Evolutionary conservation across 2,797 vertebrate genomes (phyloP).

Genomic region (Poeciliopsis turneri): DNA sequence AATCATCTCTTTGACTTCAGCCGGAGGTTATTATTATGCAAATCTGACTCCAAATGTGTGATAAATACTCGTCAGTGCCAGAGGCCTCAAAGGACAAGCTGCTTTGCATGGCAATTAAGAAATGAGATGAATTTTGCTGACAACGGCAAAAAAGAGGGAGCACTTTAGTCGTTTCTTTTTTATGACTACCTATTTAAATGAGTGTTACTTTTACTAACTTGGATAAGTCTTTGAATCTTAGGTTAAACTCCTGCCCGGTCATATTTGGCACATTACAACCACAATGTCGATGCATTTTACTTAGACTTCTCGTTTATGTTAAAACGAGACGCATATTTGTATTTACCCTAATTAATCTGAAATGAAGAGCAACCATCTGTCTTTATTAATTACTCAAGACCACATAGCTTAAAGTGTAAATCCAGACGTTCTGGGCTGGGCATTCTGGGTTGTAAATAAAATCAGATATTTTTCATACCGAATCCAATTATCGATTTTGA

Average conservation of each 20-base stretch:
- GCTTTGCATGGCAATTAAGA: conserved; percentile 7
- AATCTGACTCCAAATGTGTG: conserved; percentile 7
- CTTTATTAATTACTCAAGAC: neutral
- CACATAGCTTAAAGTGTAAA: neutral
- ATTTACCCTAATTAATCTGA: neutral
- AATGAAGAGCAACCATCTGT: neutral
- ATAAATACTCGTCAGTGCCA: conserved; percentile 6
- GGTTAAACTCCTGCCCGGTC: neutral
- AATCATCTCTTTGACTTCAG: conserved; percentile 18
- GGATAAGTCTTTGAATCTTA: neutral
- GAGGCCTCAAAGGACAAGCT: neutral
- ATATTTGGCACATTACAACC: neutral
- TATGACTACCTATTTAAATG: neutral
- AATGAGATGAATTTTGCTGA: neutral
- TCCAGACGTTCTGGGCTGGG: neutral
- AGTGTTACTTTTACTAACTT: neutral
- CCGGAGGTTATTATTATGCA: conserved; percentile 18
- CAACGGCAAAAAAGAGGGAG: neutral
- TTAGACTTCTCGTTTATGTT: neutral
- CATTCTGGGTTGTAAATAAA: too few species aligned
- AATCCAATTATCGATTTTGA: too few species aligned
- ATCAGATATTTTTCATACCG: too few species aligned
- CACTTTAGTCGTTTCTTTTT: conserved; percentile 9
- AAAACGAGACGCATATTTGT: neutral
- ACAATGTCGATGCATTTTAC: neutral